Percentiles rank a stretch among this genome's conserved stretches.
These are phyloP conservation scores for Labeo rohita DNA, from an alignment of 2,113 vertebrate genomes.

Conservation along the genomic window DNA sequence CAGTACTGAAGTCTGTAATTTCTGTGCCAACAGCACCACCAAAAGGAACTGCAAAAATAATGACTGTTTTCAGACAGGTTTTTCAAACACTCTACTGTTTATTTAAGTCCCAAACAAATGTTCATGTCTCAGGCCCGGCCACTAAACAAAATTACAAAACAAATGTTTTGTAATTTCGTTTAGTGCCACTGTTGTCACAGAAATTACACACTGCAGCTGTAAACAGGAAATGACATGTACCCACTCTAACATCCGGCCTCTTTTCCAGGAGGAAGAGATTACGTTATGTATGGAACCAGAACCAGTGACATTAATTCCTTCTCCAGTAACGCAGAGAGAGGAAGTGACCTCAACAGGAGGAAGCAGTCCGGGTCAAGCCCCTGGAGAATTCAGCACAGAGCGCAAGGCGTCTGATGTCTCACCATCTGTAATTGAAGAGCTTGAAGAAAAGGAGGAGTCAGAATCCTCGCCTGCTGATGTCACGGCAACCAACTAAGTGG, in stretches of 20 bases:
- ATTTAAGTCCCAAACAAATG: neutral
- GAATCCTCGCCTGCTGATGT: slow-evolving; percentile 58
- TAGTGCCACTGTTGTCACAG: neutral
- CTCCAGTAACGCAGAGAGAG: slow-evolving; percentile 81
- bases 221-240: neutral
- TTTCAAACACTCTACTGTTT: neutral
- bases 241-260: neutral
- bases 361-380: slow-evolving; percentile 82
- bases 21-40: neutral
- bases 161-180: neutral
- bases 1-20: neutral
- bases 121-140: neutral
- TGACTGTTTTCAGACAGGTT: neutral
- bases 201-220: neutral
- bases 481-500: slow-evolving; percentile 74
- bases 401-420: slow-evolving; percentile 91
- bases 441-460: slow-evolving; percentile 84
- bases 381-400: slow-evolving; percentile 78
- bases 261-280: slow-evolving; percentile 83
- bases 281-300: slow-evolving; percentile 90
- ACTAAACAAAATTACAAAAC: neutral
- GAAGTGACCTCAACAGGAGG: slow-evolving; percentile 74
- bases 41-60: neutral
- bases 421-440: slow-evolving; percentile 86
- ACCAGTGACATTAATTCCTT: slow-evolving; percentile 77